Conservation (phyloP, 2,797 vertebrate species). For the Jordanella pulchra region DNA sequence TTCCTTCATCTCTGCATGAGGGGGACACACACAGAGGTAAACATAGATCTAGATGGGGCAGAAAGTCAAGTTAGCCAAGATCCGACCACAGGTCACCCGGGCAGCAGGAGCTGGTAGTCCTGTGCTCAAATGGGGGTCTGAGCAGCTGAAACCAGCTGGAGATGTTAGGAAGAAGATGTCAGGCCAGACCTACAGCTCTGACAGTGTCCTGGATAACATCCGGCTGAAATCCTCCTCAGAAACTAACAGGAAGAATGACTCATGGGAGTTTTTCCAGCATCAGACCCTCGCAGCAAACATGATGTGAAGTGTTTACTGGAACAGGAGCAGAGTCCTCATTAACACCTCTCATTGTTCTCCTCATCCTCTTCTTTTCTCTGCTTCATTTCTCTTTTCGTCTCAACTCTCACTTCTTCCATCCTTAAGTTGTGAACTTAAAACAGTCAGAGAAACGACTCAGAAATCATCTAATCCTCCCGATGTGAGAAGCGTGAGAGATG, state of each 20-base stretch:
- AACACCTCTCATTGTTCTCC: background rate
- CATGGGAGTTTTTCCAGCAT: background rate
- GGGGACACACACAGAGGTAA: no score
- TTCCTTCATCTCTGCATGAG: background rate
- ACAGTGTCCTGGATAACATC: background rate
- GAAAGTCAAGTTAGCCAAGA: no score
- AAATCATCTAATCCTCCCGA: background rate
- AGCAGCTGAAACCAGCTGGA: no score
- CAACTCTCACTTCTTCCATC: background rate
- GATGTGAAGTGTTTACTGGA: background rate
- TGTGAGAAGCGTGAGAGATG: background rate
- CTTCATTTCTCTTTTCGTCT: background rate
- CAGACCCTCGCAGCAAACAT: background rate
- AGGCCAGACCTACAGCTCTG: no score
- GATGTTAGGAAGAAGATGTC: no score
- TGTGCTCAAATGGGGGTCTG: no score
- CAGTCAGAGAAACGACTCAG: background rate
- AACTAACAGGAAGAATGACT: background rate
- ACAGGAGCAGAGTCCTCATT: background rate
- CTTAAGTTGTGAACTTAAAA: background rate
- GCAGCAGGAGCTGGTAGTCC: no score
- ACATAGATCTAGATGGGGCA: no score
- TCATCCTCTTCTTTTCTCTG: no score
- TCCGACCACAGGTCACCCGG: no score
- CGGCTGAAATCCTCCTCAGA: background rate